A percentile compares a stretch with the other conserved stretches of the same genome.
These are phyloP conservation scores for Chrysomela aeneicollis DNA, from an alignment of 2,888 invertebrate genomes.

Conservation along the genomic window DNA sequence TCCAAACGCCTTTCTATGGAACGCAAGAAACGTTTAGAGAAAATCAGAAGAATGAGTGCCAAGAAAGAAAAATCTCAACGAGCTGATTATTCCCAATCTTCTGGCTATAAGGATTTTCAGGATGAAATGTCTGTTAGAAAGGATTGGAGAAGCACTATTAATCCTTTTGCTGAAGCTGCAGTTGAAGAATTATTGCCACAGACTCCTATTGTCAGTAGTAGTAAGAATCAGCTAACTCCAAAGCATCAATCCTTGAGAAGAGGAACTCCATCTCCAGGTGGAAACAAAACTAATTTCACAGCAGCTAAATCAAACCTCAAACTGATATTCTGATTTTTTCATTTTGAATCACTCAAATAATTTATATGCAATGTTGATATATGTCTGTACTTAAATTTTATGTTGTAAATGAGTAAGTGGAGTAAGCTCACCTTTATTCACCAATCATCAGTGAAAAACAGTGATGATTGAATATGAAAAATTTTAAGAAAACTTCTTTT, in stretches of 20 bases:
- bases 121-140: not conserved
- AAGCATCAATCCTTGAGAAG: not conserved
- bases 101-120: slow-evolving; percentile 31
- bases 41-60: slow-evolving; percentile 21
- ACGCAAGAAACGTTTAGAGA: slow-evolving; percentile 27
- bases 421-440: no score
- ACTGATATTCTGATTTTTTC: not conserved
- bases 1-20: slow-evolving; percentile 29
- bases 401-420: no score
- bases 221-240: not conserved
- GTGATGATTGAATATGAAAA: no score
- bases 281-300: slow-evolving; percentile 1
- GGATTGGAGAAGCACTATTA: not conserved
- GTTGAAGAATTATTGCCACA: not conserved
- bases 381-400: not conserved
- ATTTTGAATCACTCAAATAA: not conserved
- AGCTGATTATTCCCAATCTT: not conserved
- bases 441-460: no score
- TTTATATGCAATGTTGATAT: not conserved
- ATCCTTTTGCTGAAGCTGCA: not conserved
- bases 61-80: not conserved
- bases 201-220: not conserved
- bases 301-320: not conserved
- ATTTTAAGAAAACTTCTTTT: no score
- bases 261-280: not conserved